phyloP scores from a whole-genome alignment of 2,888 invertebrate genomes.

The Ectropis crepuscularia region DNA sequence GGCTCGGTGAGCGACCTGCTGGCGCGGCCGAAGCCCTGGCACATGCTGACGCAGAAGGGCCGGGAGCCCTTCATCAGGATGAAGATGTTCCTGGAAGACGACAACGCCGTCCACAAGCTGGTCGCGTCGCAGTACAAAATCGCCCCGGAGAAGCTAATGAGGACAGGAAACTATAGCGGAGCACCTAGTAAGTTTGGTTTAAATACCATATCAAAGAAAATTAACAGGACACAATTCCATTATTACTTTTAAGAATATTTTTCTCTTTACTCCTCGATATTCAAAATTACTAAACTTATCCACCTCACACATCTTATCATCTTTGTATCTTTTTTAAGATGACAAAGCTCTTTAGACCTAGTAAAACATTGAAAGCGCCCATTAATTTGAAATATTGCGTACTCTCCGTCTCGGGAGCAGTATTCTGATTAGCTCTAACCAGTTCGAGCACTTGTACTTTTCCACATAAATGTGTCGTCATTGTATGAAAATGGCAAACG shows the following conservation, averaged over 20 bases:
- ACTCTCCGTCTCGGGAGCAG: too few relatives aligned
- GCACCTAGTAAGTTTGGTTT: conserved; percentile 88
- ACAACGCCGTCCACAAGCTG: conserved; percentile 96
- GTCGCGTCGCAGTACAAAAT: conserved; percentile 99
- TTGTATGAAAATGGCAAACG: background rate
- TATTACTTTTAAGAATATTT: too few relatives aligned
- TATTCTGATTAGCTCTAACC: too few relatives aligned
- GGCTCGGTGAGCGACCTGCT: conserved; percentile 99
- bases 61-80: conserved; percentile 98
- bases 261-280: too few relatives aligned
- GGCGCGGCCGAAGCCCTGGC: conserved; percentile 99
- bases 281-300: too few relatives aligned
- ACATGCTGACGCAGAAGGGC: conserved; percentile 98
- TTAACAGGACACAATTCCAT: background rate
- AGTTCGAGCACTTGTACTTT: too few relatives aligned
- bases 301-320: too few relatives aligned
- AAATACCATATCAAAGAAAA: background rate
- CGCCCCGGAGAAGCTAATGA: conserved; percentile 98
- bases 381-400: too few relatives aligned
- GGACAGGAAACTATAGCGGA: conserved; percentile 97
- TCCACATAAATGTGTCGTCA: background rate
- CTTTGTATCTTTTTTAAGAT: too few relatives aligned
- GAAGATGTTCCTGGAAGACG: conserved; percentile 99
- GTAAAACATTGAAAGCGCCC: too few relatives aligned
- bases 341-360: too few relatives aligned